Percentiles rank a stretch among this genome's conserved stretches.
These are phyloP conservation scores for Lepidurus arcticus DNA, from an alignment of 1,140 invertebrate genomes.

Conservation along the genomic window DNA sequence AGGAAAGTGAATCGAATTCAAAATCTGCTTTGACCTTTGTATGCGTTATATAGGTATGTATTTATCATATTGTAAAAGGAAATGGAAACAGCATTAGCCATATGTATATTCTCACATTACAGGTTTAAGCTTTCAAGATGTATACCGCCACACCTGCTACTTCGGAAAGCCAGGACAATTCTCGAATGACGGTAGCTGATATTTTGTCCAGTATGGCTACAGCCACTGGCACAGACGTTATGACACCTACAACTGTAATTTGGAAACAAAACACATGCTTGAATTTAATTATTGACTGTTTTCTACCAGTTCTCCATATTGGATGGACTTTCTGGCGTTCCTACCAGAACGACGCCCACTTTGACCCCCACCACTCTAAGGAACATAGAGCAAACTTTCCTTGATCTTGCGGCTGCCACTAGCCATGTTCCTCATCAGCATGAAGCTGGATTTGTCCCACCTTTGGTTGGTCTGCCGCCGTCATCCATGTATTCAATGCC, in stretches of 20 bases:
- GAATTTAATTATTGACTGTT: slow-evolving; percentile 36
- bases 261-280: neutral
- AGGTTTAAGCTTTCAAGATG: slow-evolving; percentile 3
- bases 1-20: too few species aligned
- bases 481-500: slow-evolving; percentile 35
- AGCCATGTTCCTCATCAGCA: slow-evolving; percentile 60
- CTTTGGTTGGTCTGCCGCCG: slow-evolving; percentile 54
- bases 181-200: slow-evolving; percentile 31
- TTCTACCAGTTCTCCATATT: slow-evolving; percentile 64
- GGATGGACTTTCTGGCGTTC: slow-evolving; percentile 75
- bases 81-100: neutral
- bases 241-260: slow-evolving; percentile 33
- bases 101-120: neutral
- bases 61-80: too few species aligned
- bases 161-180: slow-evolving; percentile 30
- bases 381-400: slow-evolving; percentile 74
- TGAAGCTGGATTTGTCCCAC: slow-evolving; percentile 86
- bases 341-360: slow-evolving; percentile 82
- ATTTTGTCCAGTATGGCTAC: slow-evolving; percentile 34
- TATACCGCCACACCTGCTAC: slow-evolving; percentile 25
- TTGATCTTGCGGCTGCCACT: slow-evolving; percentile 55
- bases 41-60: too few species aligned
- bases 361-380: slow-evolving; percentile 87
- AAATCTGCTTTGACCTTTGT: too few species aligned
- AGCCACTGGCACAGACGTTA: slow-evolving; percentile 25